phyloP scores from a whole-genome alignment of 2,797 vertebrate genomes.

The Vultur gryphus region DNA sequence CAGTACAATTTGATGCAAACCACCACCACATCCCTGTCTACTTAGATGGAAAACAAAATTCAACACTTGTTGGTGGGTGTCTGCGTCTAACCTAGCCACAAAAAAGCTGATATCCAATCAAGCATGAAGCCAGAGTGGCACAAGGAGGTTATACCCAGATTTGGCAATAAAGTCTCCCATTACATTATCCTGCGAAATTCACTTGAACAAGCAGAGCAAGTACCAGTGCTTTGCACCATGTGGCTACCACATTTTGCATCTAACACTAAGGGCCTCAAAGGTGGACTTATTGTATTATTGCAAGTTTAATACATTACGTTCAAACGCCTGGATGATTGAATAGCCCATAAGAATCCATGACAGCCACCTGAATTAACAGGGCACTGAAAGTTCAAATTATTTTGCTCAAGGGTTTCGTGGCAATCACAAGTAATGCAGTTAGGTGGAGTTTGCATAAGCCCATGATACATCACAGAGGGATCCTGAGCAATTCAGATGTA shows the following conservation, averaged over 20 bases:
- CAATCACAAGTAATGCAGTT: not conserved
- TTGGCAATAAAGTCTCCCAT: not conserved
- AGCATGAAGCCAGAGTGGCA: not conserved
- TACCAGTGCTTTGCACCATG: not conserved
- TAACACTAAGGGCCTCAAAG: not conserved
- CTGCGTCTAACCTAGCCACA: not conserved
- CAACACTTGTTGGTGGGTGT: not conserved
- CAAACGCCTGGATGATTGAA: not conserved
- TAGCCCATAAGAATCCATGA: not conserved
- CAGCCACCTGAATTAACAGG: not conserved
- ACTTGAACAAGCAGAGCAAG: not conserved
- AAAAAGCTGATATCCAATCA: not conserved
- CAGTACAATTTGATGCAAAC: not conserved
- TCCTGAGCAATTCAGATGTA: not conserved
- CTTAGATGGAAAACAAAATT: not conserved
- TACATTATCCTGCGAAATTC: not conserved
- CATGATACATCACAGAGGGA: not conserved
- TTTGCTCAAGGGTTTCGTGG: not conserved
- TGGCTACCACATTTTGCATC: not conserved
- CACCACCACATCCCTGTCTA: not conserved
- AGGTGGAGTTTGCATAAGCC: not conserved
- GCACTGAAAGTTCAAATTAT: not conserved
- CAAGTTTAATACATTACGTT: not conserved
- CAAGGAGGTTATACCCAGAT: not conserved
- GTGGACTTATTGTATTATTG: not conserved